A percentile compares a stretch with the other conserved stretches of the same genome.
phyloP scores from a whole-genome alignment of 1,140 invertebrate genomes.

The Capitella teleta region DNA sequence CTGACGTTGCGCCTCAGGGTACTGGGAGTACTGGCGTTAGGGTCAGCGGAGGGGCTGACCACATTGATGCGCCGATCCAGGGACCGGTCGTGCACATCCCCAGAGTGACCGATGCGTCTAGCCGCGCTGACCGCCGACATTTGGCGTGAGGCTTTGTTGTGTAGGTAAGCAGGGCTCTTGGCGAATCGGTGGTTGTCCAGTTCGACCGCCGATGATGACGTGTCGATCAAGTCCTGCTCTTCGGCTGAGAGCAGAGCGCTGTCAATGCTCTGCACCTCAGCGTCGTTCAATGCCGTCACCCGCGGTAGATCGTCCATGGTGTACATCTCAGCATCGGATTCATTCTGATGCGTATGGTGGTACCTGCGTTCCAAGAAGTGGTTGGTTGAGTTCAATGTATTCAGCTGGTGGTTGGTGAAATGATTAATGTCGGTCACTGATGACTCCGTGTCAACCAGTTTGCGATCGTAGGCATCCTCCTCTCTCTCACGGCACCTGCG shows the following conservation, averaged over 20 bases:
- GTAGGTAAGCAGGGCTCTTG: background rate
- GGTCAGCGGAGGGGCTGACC: background rate
- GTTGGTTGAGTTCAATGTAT: background rate
- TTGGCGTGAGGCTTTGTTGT: background rate
- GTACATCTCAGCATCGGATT: background rate
- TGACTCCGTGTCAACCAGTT: slow-evolving; percentile 3
- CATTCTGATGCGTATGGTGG: background rate
- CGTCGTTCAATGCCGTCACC: background rate
- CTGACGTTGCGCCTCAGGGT: slow-evolving; percentile 6
- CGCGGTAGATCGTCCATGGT: background rate
- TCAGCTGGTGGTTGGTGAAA: background rate
- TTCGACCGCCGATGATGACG: background rate
- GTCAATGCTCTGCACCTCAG: slow-evolving; percentile 4
- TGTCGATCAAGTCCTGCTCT: slow-evolving; percentile 2
- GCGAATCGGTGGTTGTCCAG: background rate
- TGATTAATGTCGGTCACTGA: background rate
- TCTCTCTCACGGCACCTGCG: background rate
- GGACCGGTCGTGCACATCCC: background rate
- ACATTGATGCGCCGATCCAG: background rate
- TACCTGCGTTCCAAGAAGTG: background rate
- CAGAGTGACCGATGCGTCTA: background rate
- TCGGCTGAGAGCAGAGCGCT: background rate
- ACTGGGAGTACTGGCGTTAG: slow-evolving; percentile 1
- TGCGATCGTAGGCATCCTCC: slow-evolving; percentile 3
- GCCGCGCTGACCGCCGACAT: background rate